Base-by-base conservation (phyloP, 2,888 invertebrate species). In the Caenorhabditis uteleia region DNA sequence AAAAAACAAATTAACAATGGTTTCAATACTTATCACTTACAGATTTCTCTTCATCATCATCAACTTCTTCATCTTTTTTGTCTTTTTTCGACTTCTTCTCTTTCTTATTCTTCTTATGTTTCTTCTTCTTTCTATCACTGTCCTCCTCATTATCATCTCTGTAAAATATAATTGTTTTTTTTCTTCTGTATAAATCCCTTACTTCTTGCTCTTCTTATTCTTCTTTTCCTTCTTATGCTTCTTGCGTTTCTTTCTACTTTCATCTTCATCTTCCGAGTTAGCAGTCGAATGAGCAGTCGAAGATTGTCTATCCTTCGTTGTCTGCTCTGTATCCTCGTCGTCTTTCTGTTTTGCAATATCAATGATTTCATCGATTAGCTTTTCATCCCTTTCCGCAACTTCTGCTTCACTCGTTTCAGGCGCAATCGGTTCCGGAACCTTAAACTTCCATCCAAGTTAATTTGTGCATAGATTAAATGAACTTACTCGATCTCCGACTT, bases 171-270 rank as follows among this genome's bases (percentile, higher is more conserved):
- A 36, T 33, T 18, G 12, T 40, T 29, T 34, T 40, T 36, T 40
- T 26, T 12, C 27, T 16, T 58, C 58, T 36, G 16, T 44, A 16
- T 44, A 44, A n/a, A n/a, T 44, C 12, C 3, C 44, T 26, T 48
- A 18, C 26, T 67, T 62, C 46, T 65, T 70, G 40, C 51, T 46
- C 50, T 72, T 75, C 26, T 75, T 67, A 45, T 25, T 46, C 36
- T 70, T 67, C 51, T 70, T 75, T n/a, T 67, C 61, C 48, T 75
- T 75, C 45, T 72, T 72, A 10, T 69, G 56, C 23, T 69, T 68
- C 36, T 68, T 61, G 25, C 51, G 47, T 23, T 74, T 67, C 59
- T 70, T 67, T 20, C 70, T 62, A 29, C 31, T 47, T 36, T 44
- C 36, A 0, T 39, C 50, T 20, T 25, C 48, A 25, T 44, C 62